A percentile compares a stretch with the other conserved stretches of the same genome.
These are phyloP conservation scores for Ctenodactylus gundi DNA, from an alignment of 2,113 vertebrate species.

Conservation along the genomic window DNA sequence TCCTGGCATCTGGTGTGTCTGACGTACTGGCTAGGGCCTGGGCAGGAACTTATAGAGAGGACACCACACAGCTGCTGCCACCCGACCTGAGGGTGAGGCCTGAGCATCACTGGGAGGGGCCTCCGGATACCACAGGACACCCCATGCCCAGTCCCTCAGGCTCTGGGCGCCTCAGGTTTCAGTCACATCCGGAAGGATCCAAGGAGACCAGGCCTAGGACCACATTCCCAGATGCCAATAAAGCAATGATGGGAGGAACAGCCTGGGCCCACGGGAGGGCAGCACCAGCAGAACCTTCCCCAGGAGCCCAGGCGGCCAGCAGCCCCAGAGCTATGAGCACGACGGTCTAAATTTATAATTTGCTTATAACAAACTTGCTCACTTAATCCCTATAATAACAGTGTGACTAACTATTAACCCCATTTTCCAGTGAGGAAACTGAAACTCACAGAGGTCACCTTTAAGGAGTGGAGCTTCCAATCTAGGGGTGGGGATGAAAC, in stretches of 20 bases:
- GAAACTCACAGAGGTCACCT: not conserved
- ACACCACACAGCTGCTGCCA: not conserved
- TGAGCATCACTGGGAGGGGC: constrained; percentile 15
- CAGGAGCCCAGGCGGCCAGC: fast-evolving
- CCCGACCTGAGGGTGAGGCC: constrained; percentile 30
- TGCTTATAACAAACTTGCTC: not conserved
- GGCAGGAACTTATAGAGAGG: constrained; percentile 36
- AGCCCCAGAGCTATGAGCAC: not conserved
- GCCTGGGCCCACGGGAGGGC: not conserved
- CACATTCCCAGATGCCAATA: not conserved
- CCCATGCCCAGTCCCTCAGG: constrained; percentile 17
- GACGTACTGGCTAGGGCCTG: not conserved
- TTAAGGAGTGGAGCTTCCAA: not conserved
- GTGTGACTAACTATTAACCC: not conserved
- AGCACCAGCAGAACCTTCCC: fast-evolving
- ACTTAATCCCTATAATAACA: not conserved
- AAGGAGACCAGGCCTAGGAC: not conserved
- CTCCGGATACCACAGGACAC: constrained; percentile 33
- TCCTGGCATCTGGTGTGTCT: fast-evolving
- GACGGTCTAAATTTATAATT: too few species aligned
- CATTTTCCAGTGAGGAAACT: constrained; percentile 36
- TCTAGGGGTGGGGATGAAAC: not conserved
- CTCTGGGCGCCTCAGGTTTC: constrained; percentile 59
- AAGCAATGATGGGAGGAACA: not conserved
- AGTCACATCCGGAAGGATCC: constrained; percentile 1